Evolutionary conservation across 2,888 invertebrate genomes (phyloP).

Genomic region (Neelides folsomi): DNA sequence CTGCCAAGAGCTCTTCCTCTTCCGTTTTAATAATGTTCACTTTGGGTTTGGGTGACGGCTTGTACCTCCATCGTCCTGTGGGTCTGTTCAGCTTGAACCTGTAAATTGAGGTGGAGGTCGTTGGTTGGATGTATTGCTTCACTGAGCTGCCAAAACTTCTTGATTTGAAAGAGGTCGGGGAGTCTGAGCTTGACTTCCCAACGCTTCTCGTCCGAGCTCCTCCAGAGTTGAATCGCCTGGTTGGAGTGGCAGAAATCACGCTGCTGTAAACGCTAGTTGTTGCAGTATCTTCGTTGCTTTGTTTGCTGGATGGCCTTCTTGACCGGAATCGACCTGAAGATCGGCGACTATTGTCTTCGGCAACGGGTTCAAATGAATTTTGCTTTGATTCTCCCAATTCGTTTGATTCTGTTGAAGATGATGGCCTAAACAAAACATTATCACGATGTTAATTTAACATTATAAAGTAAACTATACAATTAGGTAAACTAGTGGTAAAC

Average conservation of each 20-base stretch:
- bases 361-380: constrained; percentile 8
- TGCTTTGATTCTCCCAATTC: constrained; percentile 13
- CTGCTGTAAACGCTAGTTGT: constrained; percentile 30
- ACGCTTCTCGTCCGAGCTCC: constrained; percentile 8
- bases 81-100: constrained; percentile 70
- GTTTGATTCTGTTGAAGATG: constrained; percentile 20
- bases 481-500: too few species aligned
- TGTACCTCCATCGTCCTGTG: constrained; percentile 80
- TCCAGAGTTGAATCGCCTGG: constrained; percentile 22
- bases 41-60: constrained; percentile 74
- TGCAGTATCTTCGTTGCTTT: constrained; percentile 14
- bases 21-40: constrained; percentile 41
- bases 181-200: constrained; percentile 8
- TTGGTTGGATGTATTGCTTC: constrained; percentile 17
- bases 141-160: constrained; percentile 5
- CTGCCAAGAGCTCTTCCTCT: constrained; percentile 16
- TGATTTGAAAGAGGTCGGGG: constrained; percentile 14
- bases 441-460: too few species aligned
- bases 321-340: constrained; percentile 19
- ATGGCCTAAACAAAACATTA: background rate
- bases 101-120: constrained; percentile 39
- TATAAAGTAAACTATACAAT: too few species aligned
- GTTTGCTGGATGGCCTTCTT: constrained; percentile 11
- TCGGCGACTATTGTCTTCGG: constrained; percentile 9
- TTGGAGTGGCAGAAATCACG: constrained; percentile 27